Percentiles rank a stretch among this genome's conserved stretches.
Evolutionary conservation across 2,797 vertebrate species (phyloP).

Genomic region (Antrozous pallidus): DNA sequence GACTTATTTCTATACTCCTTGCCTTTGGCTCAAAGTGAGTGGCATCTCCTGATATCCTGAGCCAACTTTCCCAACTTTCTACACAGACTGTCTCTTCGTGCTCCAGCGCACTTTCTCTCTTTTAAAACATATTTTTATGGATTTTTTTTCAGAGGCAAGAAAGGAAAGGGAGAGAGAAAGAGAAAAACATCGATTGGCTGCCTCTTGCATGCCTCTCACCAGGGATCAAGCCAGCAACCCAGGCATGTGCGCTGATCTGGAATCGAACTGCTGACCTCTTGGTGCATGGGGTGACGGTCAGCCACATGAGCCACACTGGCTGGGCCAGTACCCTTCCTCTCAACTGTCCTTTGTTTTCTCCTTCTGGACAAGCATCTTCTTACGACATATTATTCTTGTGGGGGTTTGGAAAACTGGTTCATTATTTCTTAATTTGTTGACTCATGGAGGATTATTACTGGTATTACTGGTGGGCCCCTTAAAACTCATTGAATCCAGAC

Average conservation of each 20-base stretch:
- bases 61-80: neutral
- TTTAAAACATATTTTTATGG: too few species aligned
- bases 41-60: neutral
- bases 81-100: neutral
- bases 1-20: neutral
- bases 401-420: neutral
- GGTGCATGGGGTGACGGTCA: too few species aligned
- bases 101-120: neutral
- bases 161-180: too few species aligned
- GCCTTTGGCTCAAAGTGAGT: neutral
- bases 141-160: too few species aligned
- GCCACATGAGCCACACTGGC: too few species aligned
- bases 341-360: neutral
- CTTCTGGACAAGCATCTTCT: neutral
- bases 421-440: neutral
- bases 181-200: too few species aligned
- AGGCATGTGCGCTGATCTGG: too few species aligned
- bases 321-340: neutral
- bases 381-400: neutral
- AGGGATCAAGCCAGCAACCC: too few species aligned
- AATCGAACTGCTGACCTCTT: too few species aligned
- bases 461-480: neutral
- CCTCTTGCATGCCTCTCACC: too few species aligned
- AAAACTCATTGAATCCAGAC: constrained; percentile 26
- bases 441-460: neutral